Conservation (phyloP, 2,888 invertebrate species). For the Pterobdella sp. region DNA sequence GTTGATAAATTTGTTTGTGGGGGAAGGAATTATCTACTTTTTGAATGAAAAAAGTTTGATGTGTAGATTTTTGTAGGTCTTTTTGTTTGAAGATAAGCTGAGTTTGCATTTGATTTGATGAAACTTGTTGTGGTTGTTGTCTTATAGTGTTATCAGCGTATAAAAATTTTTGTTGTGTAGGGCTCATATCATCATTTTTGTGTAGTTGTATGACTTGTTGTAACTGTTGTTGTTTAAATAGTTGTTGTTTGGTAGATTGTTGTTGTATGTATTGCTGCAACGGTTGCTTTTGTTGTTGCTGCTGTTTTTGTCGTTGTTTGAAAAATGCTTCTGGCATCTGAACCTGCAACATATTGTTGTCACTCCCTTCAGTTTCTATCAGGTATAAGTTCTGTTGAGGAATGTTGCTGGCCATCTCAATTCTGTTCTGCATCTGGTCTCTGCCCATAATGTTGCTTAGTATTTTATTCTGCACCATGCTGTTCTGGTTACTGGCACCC, state of each 20-base stretch:
- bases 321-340: neutral
- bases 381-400: too few relatives aligned
- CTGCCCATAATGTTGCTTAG: too few relatives aligned
- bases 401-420: too few relatives aligned
- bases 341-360: neutral
- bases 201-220: neutral
- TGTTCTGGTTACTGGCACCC: too few relatives aligned
- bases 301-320: neutral
- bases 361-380: too few relatives aligned
- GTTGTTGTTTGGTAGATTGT: neutral
- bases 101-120: neutral
- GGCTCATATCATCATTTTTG: too few relatives aligned
- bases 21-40: neutral
- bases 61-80: neutral
- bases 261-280: neutral
- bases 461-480: too few relatives aligned
- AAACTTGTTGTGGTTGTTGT: conserved; percentile 10
- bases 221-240: conserved; percentile 7
- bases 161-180: too few relatives aligned
- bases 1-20: neutral
- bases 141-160: too few relatives aligned
- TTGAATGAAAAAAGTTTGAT: neutral
- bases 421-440: too few relatives aligned
- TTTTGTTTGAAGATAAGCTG: conserved; percentile 7
- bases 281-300: neutral